Conservation (phyloP, 2,113 vertebrate genomes). For the Campylomormyrus numenius region DNA sequence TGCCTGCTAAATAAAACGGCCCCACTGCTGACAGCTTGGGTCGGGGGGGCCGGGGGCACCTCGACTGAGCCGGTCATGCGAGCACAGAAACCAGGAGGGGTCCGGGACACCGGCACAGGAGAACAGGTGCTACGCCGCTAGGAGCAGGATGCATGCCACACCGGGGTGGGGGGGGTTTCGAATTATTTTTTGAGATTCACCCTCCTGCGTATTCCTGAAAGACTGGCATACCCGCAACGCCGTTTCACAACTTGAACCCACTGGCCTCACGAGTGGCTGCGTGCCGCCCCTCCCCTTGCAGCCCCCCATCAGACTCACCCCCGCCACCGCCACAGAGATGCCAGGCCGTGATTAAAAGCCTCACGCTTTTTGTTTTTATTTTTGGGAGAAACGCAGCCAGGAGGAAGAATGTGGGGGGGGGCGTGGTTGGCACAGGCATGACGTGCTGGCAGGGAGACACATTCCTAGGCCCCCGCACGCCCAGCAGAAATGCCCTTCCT, state of each 20-base stretch:
- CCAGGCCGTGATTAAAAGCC: conserved; percentile 17
- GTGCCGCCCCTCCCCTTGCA: not conserved
- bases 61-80: not conserved
- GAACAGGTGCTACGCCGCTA: not conserved
- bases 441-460: not conserved
- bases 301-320: not conserved
- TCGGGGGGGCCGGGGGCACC: not conserved
- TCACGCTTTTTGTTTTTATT: conserved; percentile 9
- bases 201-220: not conserved
- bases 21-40: not conserved
- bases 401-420: not conserved
- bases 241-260: not conserved
- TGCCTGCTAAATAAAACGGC: not conserved
- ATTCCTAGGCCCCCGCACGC: not conserved
- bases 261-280: conserved; percentile 5
- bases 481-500: conserved; percentile 7
- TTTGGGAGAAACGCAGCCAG: not conserved
- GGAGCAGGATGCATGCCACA: not conserved
- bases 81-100: not conserved
- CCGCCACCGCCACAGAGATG: not conserved
- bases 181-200: not conserved
- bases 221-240: not conserved
- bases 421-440: not conserved
- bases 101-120: not conserved
- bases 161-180: not conserved